Base-by-base conservation (phyloP, 2,888 invertebrate species). In the Piscicola geometra region DNA sequence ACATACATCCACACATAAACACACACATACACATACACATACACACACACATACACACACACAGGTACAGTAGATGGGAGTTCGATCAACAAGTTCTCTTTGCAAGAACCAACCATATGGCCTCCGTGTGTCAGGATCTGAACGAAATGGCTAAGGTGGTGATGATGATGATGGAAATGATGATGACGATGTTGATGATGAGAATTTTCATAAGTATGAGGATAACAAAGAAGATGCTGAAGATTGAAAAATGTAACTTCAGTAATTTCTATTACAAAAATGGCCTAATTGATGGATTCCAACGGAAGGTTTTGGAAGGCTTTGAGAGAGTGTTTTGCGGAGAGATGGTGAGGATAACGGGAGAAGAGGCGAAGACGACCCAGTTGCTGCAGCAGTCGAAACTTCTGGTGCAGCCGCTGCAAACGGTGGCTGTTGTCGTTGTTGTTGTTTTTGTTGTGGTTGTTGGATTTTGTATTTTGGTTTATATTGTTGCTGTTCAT, bases 51-150 rank as follows among this genome's bases (percentile, higher is more conserved):
- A 78, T 95, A 95, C 85, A 90, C 25, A 91, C 92, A 0, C 93
- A 92, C 0, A 92, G 92, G 80, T 92, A 92, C 78, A 35, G 90
- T 2, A 89, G 95, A 15, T 95, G 95, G 95, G 94, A 95, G 85
- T 96, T 95, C 85, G 92, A 94, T 82, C 90, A 91, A 81, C 89
- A 89, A 21, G 88, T 89, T 64, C 86, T 96, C 41, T 95, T 95
- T 85, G 90, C 90, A 0, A 89, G 90, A 77, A 93, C 94, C 0
- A 93, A 94, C 82, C 94, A 94, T 81, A 91, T 94, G 80, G 90
- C 90, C 1, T 88, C 88, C 12, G 92, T 95, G 15, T 92, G 92
- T 77, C 87, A 88, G 70, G 92, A 94, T 82, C 87, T 95, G 50
- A 88, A 90, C n/a, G 89, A 91, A 78, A 90, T 93, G 32, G 90